phyloP scores from a whole-genome alignment of 2,113 vertebrate genomes.

The Ciconia maguari region DNA sequence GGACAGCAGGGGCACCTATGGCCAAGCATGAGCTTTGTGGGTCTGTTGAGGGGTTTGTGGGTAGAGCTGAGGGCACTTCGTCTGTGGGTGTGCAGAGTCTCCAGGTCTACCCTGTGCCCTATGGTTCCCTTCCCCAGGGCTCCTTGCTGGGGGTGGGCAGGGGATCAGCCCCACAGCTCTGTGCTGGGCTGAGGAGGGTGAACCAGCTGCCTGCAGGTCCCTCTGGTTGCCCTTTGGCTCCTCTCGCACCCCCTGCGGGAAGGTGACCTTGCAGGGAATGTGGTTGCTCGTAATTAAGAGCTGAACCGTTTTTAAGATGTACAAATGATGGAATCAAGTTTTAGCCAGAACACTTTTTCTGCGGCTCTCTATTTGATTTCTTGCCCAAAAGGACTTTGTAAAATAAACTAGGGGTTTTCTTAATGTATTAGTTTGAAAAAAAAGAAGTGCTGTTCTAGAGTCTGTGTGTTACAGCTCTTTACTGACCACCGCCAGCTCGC shows the following conservation, averaged over 20 bases:
- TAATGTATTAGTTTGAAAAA: background rate
- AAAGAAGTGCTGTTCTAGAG: background rate
- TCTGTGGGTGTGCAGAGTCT: background rate
- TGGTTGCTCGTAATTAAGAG: background rate
- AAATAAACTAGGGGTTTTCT: background rate
- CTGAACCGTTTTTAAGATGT: background rate
- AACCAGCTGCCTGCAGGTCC: background rate
- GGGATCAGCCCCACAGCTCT: too few relatives aligned
- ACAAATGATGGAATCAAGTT: background rate
- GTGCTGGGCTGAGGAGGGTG: background rate
- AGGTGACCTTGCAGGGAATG: background rate
- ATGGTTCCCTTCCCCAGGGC: fast-evolving
- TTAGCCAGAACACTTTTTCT: background rate
- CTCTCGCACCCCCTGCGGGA: background rate
- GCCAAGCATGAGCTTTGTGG: background rate
- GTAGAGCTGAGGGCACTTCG: background rate
- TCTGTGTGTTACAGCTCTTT: background rate
- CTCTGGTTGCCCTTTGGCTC: background rate
- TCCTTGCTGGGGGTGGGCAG: background rate
- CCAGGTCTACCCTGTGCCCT: background rate
- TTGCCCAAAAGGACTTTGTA: background rate
- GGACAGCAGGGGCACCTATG: background rate
- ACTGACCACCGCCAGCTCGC: background rate
- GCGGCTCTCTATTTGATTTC: background rate
- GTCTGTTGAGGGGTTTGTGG: background rate